Base-by-base conservation (phyloP, 2,797 vertebrate species). In the Echeneis naucrates region DNA sequence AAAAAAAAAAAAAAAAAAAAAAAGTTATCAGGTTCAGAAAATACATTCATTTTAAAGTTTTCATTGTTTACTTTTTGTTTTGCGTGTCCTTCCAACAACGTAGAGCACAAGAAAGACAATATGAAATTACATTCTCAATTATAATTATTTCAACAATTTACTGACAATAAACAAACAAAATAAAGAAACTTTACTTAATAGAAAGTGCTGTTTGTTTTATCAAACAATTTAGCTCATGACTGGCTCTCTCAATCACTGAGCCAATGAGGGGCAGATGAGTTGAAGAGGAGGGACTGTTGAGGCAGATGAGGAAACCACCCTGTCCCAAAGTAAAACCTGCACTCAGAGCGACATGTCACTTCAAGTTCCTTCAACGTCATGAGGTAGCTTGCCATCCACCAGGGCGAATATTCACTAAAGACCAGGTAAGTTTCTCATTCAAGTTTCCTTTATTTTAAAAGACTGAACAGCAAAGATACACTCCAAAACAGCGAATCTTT, bases 241-340 rank as follows among this genome's bases (percentile, higher is more conserved):
- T 32, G 7, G 40, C 17, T 42, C 40, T 17, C 63, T 83, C n/a
- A 58, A 85, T 87, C 79, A 81, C 70, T 84, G 68, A 81, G 77
- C 85, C 85, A 90, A 91, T 89, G 73, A 83, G 72, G 69, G 52
- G 80, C 56, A 69, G 53, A 64, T 72, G 56, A 60, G 48, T 52
- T 70, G 60, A 84, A 88, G 92, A 89, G 91, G 92, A 92, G 93
- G 93, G 89, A 87, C 90, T 77, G 81, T 68, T 32, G 72, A 82
- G 72, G 77, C 56, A 76, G 45, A 82, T 59, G 82, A 91, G 90
- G 89, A 94, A 92, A 92, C 80, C 86, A 87, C 84, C 75, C 42
- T 88, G 82, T 72, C 78, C 83, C 75, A 90, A 83, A 91, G 88
- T 85, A 86, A 88, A 87, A 85, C 88, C 81, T 84, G 77, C 78